Evolutionary conservation across 2,113 vertebrate genomes (phyloP), one percentile per base, ranked within the genome.

Genomic region (Amphiprion ocellaris): DNA sequence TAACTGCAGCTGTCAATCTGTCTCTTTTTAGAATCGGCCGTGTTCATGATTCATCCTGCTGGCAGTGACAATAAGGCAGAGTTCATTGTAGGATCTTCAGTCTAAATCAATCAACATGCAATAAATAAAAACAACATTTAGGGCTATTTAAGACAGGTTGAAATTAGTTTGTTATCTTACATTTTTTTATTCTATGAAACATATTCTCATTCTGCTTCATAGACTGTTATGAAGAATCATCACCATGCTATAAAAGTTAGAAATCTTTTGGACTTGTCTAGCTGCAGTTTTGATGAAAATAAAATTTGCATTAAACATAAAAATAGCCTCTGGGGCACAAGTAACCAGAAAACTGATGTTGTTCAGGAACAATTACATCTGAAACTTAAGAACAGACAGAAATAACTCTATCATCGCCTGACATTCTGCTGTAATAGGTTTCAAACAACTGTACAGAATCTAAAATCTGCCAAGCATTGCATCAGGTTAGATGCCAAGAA

Each of bases 1-100:
- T 88, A 92, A 90, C 67, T 81, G 64, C 55, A 33, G 68, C 86
- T 89, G 90, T 91, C 91, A 92, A 69, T 91, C 90, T 76, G 68
- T 79, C 76, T 88, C 55, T 74, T 79, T 59, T 80, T 49, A n/a
- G 8, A 83, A 70, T 66, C 50, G 64, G 72, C 73, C 60, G 30
- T 64, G 52, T 44, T 77, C 33, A 28, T 37, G 69, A 79, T 39
- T 81, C 41, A 52, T 75, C 63, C 71, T 4, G 17, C 74, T 74
- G 44, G 62, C 65, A 47, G 61, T 46, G 59, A 65, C 50, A 62
- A 55, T 16, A 12, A 56, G n/a, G 52, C 19, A 39, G 17, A 21
- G 49, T 83, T 58, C 3, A 16, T 24, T 49, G 19, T 12, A 54
- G 7, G 47, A 21, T 52, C 14, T 33, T 60, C 21, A 46, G 39